Base-by-base conservation (phyloP, 92 coral and sea anemone species). In the Porites cylindrica region DNA sequence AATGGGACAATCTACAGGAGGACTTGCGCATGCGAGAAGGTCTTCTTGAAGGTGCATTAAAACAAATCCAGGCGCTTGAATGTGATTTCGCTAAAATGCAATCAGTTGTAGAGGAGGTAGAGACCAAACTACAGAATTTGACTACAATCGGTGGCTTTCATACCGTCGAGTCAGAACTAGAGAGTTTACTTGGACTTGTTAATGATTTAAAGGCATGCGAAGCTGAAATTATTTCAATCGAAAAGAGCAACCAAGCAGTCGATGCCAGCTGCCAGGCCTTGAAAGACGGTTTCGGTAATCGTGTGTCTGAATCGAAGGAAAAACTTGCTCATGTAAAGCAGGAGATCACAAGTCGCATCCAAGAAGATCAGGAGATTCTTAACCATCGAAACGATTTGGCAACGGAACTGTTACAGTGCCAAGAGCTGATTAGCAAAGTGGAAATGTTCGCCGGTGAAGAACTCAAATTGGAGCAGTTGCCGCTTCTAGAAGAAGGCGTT, bases 251-350 rank as follows among this genome's bases (percentile, higher is more conserved):
- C 47, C 80, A 81, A 66, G 68, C 71, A 17, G 18, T 86, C 8
- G 21, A 70, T 43, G 68, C 81, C n/a, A 86, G 78, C 72, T 89
- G 82, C 47, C 80, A 84, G 50, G 59, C 66, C 21, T 63, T 77
- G 1, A 68, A 85, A 16, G 84, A 86, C n/a, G 63, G 63, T 7
- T 85, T 90, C 17, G 77, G 81, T 16, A 75, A 81, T 51, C 88
- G 85, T 16, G 89, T 89, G 26, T 66, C 32, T 51, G 95, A 89
- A 13, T 51, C 94, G 64, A 86, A 76, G 38, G 89, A 90, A 52
- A 88, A 90, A 87, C 83, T 96, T 14, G 78, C 84, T 20, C 84
- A 93, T 18, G 88, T 94, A 11, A 94, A 93, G 75, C 85, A 79
- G 54, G 87, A 88, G 77, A 76, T 91, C 21, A 50, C 86, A 59